phyloP scores from a whole-genome alignment of 2,113 vertebrate genomes.

The Apus apus region DNA sequence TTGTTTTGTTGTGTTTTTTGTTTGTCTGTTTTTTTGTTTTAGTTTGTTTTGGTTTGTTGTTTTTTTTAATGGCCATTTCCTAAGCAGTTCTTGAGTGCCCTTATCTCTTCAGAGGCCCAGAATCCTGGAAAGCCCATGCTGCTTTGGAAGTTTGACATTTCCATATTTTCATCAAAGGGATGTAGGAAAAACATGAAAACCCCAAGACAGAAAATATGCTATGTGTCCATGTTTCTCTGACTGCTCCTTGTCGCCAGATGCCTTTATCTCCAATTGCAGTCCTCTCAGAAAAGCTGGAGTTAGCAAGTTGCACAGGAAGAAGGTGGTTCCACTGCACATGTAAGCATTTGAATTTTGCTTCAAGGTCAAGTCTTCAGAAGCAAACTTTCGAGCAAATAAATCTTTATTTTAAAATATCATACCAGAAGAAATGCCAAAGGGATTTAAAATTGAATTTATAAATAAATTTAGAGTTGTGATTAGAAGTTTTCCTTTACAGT shows the following conservation, averaged over 20 bases:
- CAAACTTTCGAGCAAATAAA: neutral
- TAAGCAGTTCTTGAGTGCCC: neutral
- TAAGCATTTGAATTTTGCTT: neutral
- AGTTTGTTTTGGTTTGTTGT: too few species aligned
- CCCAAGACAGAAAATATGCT: neutral
- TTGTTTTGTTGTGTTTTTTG: neutral
- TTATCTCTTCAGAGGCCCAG: neutral
- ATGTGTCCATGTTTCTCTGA: neutral
- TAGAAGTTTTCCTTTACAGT: neutral
- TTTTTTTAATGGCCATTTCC: neutral
- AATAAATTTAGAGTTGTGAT: neutral
- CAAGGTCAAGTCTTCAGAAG: conserved; percentile 2
- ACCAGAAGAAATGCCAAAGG: neutral
- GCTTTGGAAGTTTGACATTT: neutral
- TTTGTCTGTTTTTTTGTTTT: too few species aligned
- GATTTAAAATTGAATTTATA: conserved; percentile 16
- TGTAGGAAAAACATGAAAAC: neutral
- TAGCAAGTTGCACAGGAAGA: neutral
- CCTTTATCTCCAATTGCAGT: neutral
- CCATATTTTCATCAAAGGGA: neutral
- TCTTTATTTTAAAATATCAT: neutral
- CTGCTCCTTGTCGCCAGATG: neutral
- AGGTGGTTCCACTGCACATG: neutral
- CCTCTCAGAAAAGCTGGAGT: neutral
- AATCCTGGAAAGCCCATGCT: neutral